These are phyloP conservation scores for Prosapia bicincta DNA, from an alignment of 2,888 invertebrate species.

Conservation along the genomic window DNA sequence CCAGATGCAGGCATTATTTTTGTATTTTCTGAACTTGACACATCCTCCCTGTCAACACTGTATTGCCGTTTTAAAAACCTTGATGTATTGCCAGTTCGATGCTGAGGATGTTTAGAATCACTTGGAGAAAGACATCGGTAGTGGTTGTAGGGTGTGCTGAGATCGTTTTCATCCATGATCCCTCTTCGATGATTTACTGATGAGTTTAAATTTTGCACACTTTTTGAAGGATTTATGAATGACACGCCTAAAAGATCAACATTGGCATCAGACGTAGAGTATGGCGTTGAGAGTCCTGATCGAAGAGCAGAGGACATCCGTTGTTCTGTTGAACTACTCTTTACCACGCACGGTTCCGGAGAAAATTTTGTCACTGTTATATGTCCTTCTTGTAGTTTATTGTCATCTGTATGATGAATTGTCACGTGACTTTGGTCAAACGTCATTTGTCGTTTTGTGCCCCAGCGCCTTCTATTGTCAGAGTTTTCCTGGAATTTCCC, in stretches of 20 bases:
- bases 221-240: conserved; percentile 35
- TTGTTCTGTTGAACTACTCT: conserved; percentile 19
- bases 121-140: conserved; percentile 69
- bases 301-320: conserved; percentile 18
- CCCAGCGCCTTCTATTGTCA: conserved; percentile 31
- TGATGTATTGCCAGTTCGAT: conserved; percentile 29
- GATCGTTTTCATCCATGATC: conserved; percentile 56
- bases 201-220: conserved; percentile 33
- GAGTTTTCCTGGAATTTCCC: not conserved
- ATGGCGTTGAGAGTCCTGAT: conserved; percentile 32
- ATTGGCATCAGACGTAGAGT: conserved; percentile 35
- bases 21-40: conserved; percentile 21
- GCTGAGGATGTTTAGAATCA: conserved; percentile 42
- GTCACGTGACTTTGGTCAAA: conserved; percentile 33
- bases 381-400: conserved; percentile 18
- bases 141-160: conserved; percentile 71
- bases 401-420: conserved; percentile 25
- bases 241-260: conserved; percentile 35
- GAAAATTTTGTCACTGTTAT: conserved; percentile 22
- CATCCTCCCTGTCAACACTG: conserved; percentile 64
- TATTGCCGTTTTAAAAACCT: conserved; percentile 60
- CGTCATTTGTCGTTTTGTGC: conserved; percentile 37
- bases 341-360: conserved; percentile 25
- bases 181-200: not conserved
- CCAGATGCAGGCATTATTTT: not conserved